These are phyloP conservation scores for Malurus cyaneus DNA, from an alignment of 2,113 vertebrate genomes.

Conservation along the genomic window DNA sequence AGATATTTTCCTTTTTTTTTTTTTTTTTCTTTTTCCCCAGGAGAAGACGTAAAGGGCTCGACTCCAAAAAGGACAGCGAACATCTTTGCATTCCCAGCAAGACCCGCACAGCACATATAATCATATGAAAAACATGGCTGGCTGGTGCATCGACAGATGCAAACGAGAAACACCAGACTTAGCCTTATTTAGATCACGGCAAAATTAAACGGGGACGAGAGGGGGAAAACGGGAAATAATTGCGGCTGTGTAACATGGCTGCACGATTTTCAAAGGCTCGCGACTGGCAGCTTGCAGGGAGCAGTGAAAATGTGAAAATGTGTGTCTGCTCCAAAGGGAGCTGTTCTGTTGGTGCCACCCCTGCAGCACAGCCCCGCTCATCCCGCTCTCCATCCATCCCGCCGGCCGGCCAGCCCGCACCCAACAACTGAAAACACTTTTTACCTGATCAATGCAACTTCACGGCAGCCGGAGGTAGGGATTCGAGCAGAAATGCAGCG, in stretches of 20 bases:
- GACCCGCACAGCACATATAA: conserved; percentile 68
- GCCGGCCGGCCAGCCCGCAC: background rate
- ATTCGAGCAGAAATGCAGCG: conserved; percentile 49
- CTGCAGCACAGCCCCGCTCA: background rate
- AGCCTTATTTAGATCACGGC: conserved; percentile 58
- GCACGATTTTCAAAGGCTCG: conserved; percentile 42
- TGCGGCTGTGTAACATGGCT: conserved; percentile 55
- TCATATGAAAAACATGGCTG: conserved; percentile 81
- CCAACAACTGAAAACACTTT: conserved; percentile 3
- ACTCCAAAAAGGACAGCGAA: conserved; percentile 66
- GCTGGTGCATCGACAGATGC: conserved; percentile 73
- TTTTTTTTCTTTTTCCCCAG: background rate
- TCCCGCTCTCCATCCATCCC: background rate
- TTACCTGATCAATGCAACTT: conserved; percentile 69
- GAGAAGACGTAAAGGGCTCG: conserved; percentile 46
- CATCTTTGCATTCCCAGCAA: conserved; percentile 68
- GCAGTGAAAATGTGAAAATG: background rate
- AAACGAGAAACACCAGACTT: conserved; percentile 75
- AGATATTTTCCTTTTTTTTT: conserved; percentile 43
- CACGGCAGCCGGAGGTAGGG: conserved; percentile 19
- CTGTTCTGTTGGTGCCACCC: conserved; percentile 23
- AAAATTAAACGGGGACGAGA: conserved; percentile 20
- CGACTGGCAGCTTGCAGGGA: conserved; percentile 20
- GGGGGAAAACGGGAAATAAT: conserved; percentile 20
- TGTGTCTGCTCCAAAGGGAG: conserved; percentile 27